Percentiles rank a stretch among this genome's conserved stretches.
Conservation (phyloP, 2,797 vertebrate species). For the Scolopax bukidnonensis region DNA sequence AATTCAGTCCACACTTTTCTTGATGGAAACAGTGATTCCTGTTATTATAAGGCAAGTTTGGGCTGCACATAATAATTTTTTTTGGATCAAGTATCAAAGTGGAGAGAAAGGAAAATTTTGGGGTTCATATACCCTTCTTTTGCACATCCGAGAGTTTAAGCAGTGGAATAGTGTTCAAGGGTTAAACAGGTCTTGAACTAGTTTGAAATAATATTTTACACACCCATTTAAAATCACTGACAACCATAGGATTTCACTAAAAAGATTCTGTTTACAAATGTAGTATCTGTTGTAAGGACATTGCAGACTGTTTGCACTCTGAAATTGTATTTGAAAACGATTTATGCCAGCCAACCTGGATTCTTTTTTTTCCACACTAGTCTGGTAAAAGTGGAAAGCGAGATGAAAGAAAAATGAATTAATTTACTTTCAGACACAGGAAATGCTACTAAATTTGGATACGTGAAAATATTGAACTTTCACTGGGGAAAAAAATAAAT, state of each 20-base stretch:
- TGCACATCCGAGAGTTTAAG: neutral
- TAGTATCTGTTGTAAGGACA: neutral
- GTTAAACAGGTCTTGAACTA: neutral
- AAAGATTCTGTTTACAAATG: neutral
- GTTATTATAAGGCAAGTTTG: neutral
- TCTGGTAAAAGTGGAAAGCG: constrained; percentile 16
- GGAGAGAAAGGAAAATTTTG: neutral
- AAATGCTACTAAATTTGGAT: constrained; percentile 76
- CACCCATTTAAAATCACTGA: neutral
- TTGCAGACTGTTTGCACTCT: neutral
- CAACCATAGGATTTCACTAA: neutral
- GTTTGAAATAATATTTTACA: neutral
- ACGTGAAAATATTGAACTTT: constrained; percentile 78
- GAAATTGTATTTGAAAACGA: neutral
- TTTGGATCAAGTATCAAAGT: neutral
- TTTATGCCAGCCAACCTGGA: neutral
- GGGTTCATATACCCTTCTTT: neutral
- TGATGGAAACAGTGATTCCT: neutral
- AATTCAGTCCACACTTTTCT: neutral
- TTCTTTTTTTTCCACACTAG: neutral
- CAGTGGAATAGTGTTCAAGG: neutral
- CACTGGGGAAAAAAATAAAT: constrained; percentile 76
- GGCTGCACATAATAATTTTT: neutral
- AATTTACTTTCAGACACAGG: constrained; percentile 74
- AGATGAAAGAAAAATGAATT: constrained; percentile 65